Base-by-base conservation (phyloP, 2,888 invertebrate genomes). In the Leucoma salicis region DNA sequence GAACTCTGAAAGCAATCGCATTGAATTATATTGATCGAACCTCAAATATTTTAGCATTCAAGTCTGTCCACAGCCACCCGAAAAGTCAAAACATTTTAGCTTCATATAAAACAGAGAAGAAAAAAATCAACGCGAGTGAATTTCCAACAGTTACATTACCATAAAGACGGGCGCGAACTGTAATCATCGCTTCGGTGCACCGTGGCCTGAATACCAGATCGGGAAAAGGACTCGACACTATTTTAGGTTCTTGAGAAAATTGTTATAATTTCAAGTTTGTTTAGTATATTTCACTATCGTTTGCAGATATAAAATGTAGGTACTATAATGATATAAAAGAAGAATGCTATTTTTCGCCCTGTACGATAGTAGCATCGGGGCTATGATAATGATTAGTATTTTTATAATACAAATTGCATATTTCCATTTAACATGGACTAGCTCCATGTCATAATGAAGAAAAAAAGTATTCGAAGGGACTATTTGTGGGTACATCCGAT, bases 61-160 rank as follows among this genome's bases (percentile, higher is more conserved):
- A 18, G 14, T 29, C 28, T n/a, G 11, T 42, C 14, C 27, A 15
- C 13, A 37, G 31, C 27, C 35, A 21, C 15, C 18, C 35, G 18
- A 39, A 35, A 21, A 32, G 35, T 39, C 31, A 39, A 49, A 50
- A 45, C 39, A 53, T 42, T 43, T 31, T 12, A 49, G 41, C 50
- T 39, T 49, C 50, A 50, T 62, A 70, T 21, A 72, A 43, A 43
- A 36, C 32, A 29, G 28, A 31, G 1, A 57, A 21, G 46, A 63
- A 70, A 72, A 75, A 77, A 82, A 79, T 78, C 78, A 77, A 78
- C 70, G 75, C 75, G 76, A 80, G 77, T 79, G 78, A 82, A 82
- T 76, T 79, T 74, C 74, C 70, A 70, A 61, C 73, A 60, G 67
- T 68, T 51, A 70, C 61, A 84, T 84, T 84, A 82, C 64, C 83